These are phyloP conservation scores for Phoenicopterus ruber DNA, from an alignment of 2,113 vertebrate species.

Conservation along the genomic window DNA sequence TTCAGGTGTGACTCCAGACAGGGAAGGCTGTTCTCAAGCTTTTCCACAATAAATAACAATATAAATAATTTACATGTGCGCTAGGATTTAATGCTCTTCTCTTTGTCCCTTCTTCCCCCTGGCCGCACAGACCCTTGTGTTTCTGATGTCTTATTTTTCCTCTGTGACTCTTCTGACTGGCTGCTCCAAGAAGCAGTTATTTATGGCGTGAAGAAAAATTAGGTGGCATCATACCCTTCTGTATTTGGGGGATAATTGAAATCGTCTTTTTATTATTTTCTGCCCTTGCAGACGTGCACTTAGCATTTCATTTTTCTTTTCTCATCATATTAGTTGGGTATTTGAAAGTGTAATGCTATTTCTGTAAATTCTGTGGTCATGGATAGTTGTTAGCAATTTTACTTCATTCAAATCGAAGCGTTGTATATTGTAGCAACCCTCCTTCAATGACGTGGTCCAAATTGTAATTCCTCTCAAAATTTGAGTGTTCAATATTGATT, in stretches of 20 bases:
- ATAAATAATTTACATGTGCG: not conserved
- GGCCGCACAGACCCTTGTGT: not conserved
- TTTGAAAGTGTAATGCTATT: not conserved
- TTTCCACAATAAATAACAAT: not conserved
- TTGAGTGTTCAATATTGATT: fast-evolving
- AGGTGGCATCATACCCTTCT: not conserved
- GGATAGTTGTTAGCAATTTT: not conserved
- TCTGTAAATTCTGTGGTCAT: not conserved
- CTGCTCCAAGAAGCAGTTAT: not conserved
- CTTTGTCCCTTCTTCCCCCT: not conserved
- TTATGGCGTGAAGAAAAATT: not conserved
- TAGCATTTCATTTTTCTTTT: not conserved
- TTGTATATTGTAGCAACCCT: not conserved
- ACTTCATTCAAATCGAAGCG: not conserved
- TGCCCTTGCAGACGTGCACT: not conserved
- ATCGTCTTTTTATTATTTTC: not conserved
- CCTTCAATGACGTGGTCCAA: not conserved
- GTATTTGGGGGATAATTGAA: not conserved
- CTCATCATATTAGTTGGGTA: not conserved
- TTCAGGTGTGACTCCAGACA: not conserved
- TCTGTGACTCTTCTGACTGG: not conserved
- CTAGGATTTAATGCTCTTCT: not conserved
- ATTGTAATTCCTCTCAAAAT: not conserved
- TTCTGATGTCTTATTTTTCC: not conserved
- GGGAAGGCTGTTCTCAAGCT: not conserved